Evolutionary conservation across 2,797 vertebrate genomes (phyloP).

Genomic region (Buceros bicornis): DNA sequence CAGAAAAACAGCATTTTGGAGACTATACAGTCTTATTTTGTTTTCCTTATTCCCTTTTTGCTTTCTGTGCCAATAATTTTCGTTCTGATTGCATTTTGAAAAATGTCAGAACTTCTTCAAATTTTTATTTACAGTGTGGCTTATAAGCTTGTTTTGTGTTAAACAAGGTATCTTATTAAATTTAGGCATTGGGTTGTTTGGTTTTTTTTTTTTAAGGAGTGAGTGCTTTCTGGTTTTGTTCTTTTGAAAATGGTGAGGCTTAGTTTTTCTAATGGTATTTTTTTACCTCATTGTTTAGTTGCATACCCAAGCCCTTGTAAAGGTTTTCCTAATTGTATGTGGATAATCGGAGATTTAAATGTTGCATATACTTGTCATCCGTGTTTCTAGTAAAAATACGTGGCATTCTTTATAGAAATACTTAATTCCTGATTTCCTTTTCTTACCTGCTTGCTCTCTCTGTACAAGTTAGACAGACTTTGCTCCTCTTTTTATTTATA

Average conservation of each 20-base stretch:
- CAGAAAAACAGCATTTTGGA: constrained; percentile 40
- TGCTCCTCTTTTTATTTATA: constrained; percentile 52
- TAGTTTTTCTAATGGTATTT: constrained; percentile 52
- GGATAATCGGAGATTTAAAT: constrained; percentile 66
- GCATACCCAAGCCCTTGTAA: constrained; percentile 73
- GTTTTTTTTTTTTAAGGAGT: neutral
- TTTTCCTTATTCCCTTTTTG: constrained; percentile 49
- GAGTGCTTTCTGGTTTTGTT: constrained; percentile 22
- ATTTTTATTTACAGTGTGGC: constrained; percentile 46
- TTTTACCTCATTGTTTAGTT: constrained; percentile 71
- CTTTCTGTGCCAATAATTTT: constrained; percentile 77
- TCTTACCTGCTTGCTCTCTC: constrained; percentile 50
- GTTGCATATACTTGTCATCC: constrained; percentile 76
- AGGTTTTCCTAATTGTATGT: constrained; percentile 75
- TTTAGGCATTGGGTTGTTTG: constrained; percentile 58
- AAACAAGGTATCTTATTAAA: constrained; percentile 33
- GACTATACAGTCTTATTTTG: constrained; percentile 48
- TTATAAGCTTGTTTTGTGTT: constrained; percentile 60
- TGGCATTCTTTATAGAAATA: constrained; percentile 75
- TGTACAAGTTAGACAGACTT: constrained; percentile 55
- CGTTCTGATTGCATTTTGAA: constrained; percentile 62
- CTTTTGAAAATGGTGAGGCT: constrained; percentile 15
- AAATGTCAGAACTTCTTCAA: constrained; percentile 35
- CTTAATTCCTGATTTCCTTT: constrained; percentile 74
- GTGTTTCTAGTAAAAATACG: constrained; percentile 78